Conservation (phyloP, 2,797 vertebrate species). For the Halcyon chelicuti region DNA sequence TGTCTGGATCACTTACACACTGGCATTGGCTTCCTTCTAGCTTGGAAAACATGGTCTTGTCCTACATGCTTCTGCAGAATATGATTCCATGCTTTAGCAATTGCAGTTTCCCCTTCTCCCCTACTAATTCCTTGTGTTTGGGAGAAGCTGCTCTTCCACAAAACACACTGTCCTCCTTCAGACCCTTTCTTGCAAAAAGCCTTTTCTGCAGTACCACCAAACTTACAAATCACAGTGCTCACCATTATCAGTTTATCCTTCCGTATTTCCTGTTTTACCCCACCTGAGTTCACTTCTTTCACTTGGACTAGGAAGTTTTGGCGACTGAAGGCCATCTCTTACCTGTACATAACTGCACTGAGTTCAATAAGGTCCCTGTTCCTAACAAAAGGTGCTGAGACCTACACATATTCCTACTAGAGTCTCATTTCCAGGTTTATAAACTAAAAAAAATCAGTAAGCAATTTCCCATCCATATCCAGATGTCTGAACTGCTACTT, state of each 20-base stretch:
- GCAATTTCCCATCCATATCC: neutral
- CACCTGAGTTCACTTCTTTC: neutral
- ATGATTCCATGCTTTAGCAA: neutral
- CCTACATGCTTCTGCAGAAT: neutral
- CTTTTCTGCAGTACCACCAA: neutral
- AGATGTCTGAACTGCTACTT: neutral
- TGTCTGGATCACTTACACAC: neutral
- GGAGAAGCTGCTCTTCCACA: neutral
- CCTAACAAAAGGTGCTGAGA: fast-evolving
- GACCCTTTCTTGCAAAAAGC: neutral
- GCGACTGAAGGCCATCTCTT: neutral
- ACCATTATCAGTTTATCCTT: neutral
- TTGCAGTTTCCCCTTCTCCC: neutral
- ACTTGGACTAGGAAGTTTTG: neutral
- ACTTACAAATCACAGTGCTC: neutral
- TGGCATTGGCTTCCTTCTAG: neutral
- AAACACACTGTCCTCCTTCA: neutral
- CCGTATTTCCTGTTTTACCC: neutral
- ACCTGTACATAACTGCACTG: neutral
- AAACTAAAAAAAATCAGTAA: neutral
- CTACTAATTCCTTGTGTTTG: neutral
- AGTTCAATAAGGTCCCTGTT: neutral
- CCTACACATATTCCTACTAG: neutral
- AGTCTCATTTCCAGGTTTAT: neutral
- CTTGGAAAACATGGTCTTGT: neutral